A percentile compares a stretch with the other conserved stretches of the same genome.
These are phyloP conservation scores for Chrysomela aeneicollis DNA, from an alignment of 2,888 invertebrate species.

Conservation along the genomic window DNA sequence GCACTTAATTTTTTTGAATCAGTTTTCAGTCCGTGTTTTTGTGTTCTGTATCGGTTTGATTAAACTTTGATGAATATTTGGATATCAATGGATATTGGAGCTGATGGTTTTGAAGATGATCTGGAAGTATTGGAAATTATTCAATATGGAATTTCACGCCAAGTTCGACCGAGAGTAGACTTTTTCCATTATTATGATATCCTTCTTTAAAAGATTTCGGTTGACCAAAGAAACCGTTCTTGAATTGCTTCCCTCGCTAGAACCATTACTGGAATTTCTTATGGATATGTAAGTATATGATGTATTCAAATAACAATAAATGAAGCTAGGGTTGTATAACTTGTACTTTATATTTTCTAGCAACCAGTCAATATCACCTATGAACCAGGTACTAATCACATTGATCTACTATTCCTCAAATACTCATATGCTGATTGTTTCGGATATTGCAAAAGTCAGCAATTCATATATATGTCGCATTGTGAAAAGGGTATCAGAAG, in stretches of 20 bases:
- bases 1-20: too few relatives aligned
- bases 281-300: too few relatives aligned
- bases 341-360: too few relatives aligned
- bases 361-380: not conserved
- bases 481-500: not conserved
- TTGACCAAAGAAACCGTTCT: not conserved
- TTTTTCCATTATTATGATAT: not conserved
- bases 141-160: not conserved
- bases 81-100: too few relatives aligned
- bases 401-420: not conserved
- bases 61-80: too few relatives aligned
- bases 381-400: not conserved
- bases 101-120: too few relatives aligned
- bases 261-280: too few relatives aligned
- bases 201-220: not conserved
- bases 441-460: not conserved
- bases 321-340: too few relatives aligned
- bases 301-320: too few relatives aligned
- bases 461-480: slow-evolving; percentile 1
- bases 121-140: not conserved
- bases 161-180: not conserved
- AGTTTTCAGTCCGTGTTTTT: too few relatives aligned
- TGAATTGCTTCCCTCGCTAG: not conserved
- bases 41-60: too few relatives aligned
- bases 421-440: not conserved